Evolutionary conservation across 2,797 vertebrate species (phyloP).

Genomic region (Thamnophis elegans): DNA sequence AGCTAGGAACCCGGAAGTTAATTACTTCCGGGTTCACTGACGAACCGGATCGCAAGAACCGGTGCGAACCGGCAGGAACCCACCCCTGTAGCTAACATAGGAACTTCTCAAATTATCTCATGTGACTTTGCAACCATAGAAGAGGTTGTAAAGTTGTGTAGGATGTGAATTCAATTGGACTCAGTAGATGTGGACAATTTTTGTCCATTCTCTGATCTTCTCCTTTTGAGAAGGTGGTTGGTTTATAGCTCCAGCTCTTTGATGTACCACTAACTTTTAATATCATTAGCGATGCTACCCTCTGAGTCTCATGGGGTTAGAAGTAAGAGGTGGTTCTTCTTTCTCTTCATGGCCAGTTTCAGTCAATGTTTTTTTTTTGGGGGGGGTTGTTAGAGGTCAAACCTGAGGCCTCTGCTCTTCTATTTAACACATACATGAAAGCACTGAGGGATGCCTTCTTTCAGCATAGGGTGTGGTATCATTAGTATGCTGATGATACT

Average conservation of each 20-base stretch:
- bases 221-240: neutral
- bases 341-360: neutral
- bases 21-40: too few relatives aligned
- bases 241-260: neutral
- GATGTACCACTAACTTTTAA: neutral
- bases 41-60: too few relatives aligned
- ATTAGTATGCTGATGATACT: neutral
- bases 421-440: neutral
- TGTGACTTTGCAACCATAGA: neutral
- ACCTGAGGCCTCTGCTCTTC: neutral
- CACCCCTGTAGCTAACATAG: neutral
- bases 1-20: too few relatives aligned
- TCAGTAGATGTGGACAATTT: neutral
- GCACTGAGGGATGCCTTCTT: neutral
- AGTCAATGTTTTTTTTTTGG: neutral
- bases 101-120: neutral
- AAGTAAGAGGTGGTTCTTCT: neutral
- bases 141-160: neutral
- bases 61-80: too few relatives aligned
- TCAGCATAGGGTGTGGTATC: neutral
- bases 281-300: neutral
- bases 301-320: neutral
- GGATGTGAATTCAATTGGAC: neutral
- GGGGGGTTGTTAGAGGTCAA: neutral
- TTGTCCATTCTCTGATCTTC: neutral